Evolutionary conservation across 1,140 invertebrate species (phyloP).

Genomic region (Megalonaias nervosa): DNA sequence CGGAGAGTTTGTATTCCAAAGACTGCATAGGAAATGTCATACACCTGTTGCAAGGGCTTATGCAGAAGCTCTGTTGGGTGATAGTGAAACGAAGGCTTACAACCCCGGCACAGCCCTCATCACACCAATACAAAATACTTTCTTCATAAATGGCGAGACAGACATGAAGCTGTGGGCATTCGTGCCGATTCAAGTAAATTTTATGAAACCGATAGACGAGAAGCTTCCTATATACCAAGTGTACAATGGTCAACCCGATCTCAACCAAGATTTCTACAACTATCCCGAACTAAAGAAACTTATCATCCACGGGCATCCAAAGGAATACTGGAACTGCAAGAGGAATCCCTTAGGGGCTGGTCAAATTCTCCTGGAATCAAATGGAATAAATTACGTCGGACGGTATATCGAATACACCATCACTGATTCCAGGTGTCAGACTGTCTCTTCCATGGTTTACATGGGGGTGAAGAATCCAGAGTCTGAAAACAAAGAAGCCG

Average conservation of each 20-base stretch:
- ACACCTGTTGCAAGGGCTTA: no score
- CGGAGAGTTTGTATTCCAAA: background rate
- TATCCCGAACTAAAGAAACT: no score
- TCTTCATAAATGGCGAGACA: no score
- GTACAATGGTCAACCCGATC: no score
- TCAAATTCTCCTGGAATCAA: conserved; percentile 5
- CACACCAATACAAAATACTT: no score
- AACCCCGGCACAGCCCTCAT: no score
- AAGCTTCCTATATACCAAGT: no score
- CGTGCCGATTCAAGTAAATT: background rate
- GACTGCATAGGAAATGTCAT: background rate
- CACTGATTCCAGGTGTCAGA: background rate
- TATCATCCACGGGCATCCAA: background rate
- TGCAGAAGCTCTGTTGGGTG: background rate
- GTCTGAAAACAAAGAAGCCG: no score
- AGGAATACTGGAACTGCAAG: background rate
- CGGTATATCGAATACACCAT: conserved; percentile 9
- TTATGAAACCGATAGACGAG: no score
- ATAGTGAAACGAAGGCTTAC: no score
- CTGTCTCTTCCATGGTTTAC: background rate
- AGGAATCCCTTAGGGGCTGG: background rate
- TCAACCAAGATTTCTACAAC: no score
- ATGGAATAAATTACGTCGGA: conserved; percentile 15
- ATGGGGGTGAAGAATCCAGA: conserved; percentile 9
- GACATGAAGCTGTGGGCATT: no score